Conservation (phyloP, 1,140 invertebrate genomes). For the Leptinotarsa lineolata region DNA sequence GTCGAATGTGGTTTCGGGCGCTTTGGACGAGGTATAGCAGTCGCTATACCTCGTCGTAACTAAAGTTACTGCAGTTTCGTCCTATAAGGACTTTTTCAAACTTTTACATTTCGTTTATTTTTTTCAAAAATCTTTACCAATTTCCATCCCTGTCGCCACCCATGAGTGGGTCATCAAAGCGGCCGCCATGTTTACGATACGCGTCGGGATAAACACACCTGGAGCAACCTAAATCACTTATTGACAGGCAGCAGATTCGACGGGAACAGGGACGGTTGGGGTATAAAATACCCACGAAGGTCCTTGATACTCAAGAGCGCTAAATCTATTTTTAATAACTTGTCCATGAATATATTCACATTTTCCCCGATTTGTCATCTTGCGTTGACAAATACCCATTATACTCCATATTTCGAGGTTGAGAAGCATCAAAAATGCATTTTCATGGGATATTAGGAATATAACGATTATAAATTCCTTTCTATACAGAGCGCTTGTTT, state of each 20-base stretch:
- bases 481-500: too few species aligned
- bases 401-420: neutral
- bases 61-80: too few species aligned
- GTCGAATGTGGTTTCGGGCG: too few species aligned
- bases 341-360: conserved; percentile 9
- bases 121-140: neutral
- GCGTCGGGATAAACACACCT: conserved; percentile 52
- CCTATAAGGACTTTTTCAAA: too few species aligned
- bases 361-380: conserved; percentile 10
- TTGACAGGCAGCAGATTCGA: conserved; percentile 43
- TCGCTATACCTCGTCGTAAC: too few species aligned
- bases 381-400: neutral
- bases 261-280: conserved; percentile 23
- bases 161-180: conserved; percentile 42
- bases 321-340: conserved; percentile 20
- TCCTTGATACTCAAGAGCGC: conserved; percentile 15
- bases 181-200: conserved; percentile 47
- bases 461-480: too few species aligned
- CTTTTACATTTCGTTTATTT: too few species aligned
- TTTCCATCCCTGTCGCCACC: neutral
- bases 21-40: too few species aligned
- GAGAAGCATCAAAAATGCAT: neutral
- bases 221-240: conserved; percentile 51
- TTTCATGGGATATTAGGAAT: neutral
- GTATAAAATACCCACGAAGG: conserved; percentile 21